A percentile compares a stretch with the other conserved stretches of the same genome.
Evolutionary conservation across 2,113 vertebrate genomes (phyloP).

Genomic region (Emydura subglobosa): DNA sequence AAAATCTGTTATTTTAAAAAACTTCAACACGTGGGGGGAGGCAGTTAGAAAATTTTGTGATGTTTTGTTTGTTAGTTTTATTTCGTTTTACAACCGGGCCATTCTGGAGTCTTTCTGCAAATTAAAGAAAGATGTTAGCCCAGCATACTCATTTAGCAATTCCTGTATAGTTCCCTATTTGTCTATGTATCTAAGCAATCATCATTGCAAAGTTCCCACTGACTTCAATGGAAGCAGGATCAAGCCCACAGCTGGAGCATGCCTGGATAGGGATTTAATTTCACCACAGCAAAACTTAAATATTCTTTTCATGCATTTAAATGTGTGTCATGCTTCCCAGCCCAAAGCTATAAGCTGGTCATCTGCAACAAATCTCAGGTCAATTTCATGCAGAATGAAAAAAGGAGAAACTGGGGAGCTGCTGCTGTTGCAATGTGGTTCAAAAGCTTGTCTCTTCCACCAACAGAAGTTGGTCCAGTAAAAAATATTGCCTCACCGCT

Average conservation of each 20-base stretch:
- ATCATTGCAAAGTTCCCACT: not conserved
- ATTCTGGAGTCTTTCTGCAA: rapidly evolving
- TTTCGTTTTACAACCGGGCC: rapidly evolving
- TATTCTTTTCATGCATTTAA: not conserved
- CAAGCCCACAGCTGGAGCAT: not conserved
- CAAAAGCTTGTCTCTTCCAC: not conserved
- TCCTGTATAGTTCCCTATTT: not conserved
- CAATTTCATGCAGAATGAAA: not conserved
- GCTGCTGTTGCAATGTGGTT: not conserved
- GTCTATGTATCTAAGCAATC: rapidly evolving
- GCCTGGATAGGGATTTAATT: not conserved
- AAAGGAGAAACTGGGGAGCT: not conserved
- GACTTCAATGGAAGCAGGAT: not conserved
- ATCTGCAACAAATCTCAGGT: not conserved
- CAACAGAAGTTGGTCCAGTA: not conserved
- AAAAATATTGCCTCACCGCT: not conserved
- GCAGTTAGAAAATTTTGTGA: not conserved
- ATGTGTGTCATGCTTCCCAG: not conserved
- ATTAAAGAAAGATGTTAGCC: rapidly evolving
- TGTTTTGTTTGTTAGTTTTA: rapidly evolving
- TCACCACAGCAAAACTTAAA: not conserved
- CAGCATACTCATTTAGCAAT: not conserved
- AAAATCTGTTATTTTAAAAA: not conserved
- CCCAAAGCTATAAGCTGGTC: not conserved
- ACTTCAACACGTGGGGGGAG: not conserved